Base-by-base conservation (phyloP, 1,140 invertebrate species). In the Drosophila ambigua region DNA sequence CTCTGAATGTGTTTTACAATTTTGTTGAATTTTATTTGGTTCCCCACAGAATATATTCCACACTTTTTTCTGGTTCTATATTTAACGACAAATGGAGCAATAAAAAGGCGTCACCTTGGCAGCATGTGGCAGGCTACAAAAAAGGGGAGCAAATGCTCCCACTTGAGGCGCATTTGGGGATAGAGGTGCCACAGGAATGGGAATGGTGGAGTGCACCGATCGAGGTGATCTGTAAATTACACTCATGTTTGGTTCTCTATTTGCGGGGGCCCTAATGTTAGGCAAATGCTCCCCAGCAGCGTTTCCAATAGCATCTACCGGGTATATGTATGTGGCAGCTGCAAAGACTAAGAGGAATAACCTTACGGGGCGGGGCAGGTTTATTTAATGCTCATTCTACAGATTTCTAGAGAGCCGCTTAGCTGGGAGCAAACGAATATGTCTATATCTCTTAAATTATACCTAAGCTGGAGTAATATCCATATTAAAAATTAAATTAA, bases 71-170 rank as follows among this genome's bases (percentile, higher is more conserved):
- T 20, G 50, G 24, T 28, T 69, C 82, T 87, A 87, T 76, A 79
- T 83, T 83, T 87, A 87, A 60, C 69, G 64, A 52, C 52, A 76
- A 80, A 71, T 74, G 77, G 66, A 65, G 81, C 77, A 85, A 74
- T 80, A 77, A 77, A 67, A 76, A 82, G 82, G 79, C 82, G 83
- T 82, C 82, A 87, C 82, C 82, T 87, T 87, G 63, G 78, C 81
- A 49, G 50, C 44, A 55, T 68, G 65, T 54, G 49, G 2, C 60
- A 63, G 41, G 16, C 43, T 54, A 7, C 13, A 50, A 74, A 72
- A 74, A 62, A 53, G 71, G 66, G 50, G 13, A 23, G 24, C 35
- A 50, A 53, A 45, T 52, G 60, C 44, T 55, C 57, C 79, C 79
- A 83, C 79, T 83, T 79, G 71, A 76, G 54, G 41, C 67, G 53